Evolutionary conservation across 1,140 invertebrate species (phyloP).

Genomic region (Saxidomus purpurata): DNA sequence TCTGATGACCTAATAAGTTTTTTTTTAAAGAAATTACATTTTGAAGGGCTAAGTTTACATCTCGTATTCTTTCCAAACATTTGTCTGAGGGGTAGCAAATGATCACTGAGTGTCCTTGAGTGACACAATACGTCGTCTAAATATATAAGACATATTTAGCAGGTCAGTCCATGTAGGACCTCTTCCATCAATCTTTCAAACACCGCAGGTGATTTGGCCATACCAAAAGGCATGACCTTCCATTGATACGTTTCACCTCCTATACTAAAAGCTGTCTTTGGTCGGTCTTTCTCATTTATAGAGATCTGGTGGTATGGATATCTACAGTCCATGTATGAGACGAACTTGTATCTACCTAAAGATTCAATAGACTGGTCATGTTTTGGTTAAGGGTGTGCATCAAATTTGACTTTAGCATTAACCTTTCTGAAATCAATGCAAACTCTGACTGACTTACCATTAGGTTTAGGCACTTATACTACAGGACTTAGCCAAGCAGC

Average conservation of each 20-base stretch:
- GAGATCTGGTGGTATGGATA: constrained; percentile 2
- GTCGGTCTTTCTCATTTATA: background rate
- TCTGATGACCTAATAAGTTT: constrained; percentile 16
- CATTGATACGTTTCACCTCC: constrained; percentile 24
- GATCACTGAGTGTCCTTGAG: background rate
- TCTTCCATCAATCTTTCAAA: constrained; percentile 40
- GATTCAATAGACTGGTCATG: constrained; percentile 22
- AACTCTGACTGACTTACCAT: background rate
- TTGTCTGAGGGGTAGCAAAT: background rate
- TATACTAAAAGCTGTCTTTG: constrained; percentile 36
- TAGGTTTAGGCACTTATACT: constrained; percentile 12
- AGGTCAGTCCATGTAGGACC: background rate
- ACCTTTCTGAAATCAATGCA: constrained; percentile 43
- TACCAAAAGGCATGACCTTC: constrained; percentile 44
- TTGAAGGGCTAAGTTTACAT: constrained; percentile 12
- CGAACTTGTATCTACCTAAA: constrained; percentile 17
- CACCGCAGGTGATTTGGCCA: constrained; percentile 17
- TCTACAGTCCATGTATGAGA: constrained; percentile 17
- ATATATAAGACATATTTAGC: constrained; percentile 36
- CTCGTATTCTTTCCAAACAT: constrained; percentile 2
- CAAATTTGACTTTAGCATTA: constrained; percentile 14
- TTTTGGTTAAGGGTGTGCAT: constrained; percentile 31
- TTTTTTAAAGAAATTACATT: constrained; percentile 36
- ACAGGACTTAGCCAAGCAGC: constrained; percentile 4
- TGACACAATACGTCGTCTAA: constrained; percentile 30